phyloP scores from a whole-genome alignment of 2,888 invertebrate genomes.

The Hetaerina titia region DNA sequence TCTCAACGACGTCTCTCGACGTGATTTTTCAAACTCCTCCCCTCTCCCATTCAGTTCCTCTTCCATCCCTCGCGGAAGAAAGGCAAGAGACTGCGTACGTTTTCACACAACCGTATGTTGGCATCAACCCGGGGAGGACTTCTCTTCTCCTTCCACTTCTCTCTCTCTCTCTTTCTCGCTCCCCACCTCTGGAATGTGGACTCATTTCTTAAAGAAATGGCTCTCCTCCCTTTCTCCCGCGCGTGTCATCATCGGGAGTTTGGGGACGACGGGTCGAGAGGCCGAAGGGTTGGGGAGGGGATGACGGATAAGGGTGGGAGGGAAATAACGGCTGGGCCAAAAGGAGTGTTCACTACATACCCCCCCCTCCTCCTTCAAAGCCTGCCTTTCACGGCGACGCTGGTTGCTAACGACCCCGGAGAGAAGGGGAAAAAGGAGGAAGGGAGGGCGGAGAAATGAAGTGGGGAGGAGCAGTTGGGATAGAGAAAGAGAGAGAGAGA shows the following conservation, averaged over 20 bases:
- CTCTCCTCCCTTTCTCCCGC: neutral
- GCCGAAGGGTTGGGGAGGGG: neutral
- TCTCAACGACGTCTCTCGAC: neutral
- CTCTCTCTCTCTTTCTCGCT: neutral
- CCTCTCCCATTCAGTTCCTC: neutral
- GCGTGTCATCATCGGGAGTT: slow-evolving; percentile 25
- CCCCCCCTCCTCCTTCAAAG: neutral
- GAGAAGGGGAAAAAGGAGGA: neutral
- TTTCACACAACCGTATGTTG: neutral
- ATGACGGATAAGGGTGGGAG: too few relatives aligned
- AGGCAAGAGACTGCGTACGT: neutral
- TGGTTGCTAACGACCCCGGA: slow-evolving; percentile 32
- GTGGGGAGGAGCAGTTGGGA: too few relatives aligned
- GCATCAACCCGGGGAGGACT: too few relatives aligned
- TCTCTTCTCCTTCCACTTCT: neutral
- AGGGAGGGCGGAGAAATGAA: neutral
- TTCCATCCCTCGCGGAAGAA: neutral
- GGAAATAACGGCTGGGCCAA: neutral
- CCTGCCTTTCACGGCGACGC: slow-evolving; percentile 12
- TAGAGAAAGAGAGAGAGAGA: too few relatives aligned
- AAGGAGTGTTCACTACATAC: neutral
- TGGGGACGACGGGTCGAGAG: neutral
- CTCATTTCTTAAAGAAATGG: slow-evolving; percentile 48
- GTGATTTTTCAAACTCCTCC: neutral
- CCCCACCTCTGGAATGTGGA: slow-evolving; percentile 31